These are phyloP conservation scores for Aphelenchoides bicaudatus DNA, from an alignment of 2,888 invertebrate species.

Conservation along the genomic window DNA sequence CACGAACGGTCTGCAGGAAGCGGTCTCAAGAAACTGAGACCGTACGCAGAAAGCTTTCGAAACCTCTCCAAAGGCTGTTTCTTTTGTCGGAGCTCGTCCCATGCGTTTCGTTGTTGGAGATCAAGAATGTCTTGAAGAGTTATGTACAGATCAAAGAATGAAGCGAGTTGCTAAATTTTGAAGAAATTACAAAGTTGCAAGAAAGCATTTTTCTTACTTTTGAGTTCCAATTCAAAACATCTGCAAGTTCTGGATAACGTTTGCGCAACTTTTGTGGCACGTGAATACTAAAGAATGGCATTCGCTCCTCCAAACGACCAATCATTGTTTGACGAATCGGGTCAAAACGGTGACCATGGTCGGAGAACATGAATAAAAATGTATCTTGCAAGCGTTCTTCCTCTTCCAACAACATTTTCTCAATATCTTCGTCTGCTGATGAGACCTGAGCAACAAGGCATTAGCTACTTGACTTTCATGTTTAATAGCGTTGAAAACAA, in stretches of 20 bases:
- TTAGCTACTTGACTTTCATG: slow-evolving; percentile 17
- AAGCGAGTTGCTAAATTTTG: slow-evolving; percentile 43
- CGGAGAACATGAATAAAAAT: slow-evolving; percentile 59
- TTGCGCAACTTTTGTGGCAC: slow-evolving; percentile 36
- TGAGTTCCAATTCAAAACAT: slow-evolving; percentile 33
- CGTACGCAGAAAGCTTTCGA: slow-evolving; percentile 23
- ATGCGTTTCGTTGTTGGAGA: slow-evolving; percentile 11
- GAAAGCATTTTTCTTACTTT: slow-evolving; percentile 22
- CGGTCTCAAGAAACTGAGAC: slow-evolving; percentile 38
- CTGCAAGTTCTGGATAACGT: slow-evolving; percentile 24
- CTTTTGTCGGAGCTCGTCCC: slow-evolving; percentile 20
- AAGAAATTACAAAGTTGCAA: too few relatives aligned
- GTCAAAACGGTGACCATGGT: slow-evolving; percentile 64
- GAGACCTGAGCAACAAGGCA: slow-evolving; percentile 47
- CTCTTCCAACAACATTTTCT: slow-evolving; percentile 55
- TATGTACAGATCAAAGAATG: slow-evolving; percentile 51
- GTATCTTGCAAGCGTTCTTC: slow-evolving; percentile 39
- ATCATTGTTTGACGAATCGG: slow-evolving; percentile 60
- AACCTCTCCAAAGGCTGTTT: slow-evolving; percentile 12
- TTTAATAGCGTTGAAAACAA: slow-evolving; percentile 23
- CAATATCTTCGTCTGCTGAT: slow-evolving; percentile 61
- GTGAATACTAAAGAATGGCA: slow-evolving; percentile 54
- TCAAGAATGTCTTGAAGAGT: slow-evolving; percentile 45
- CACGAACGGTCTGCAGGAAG: slow-evolving; percentile 42
- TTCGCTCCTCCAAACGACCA: slow-evolving; percentile 53